A percentile compares a stretch with the other conserved stretches of the same genome.
phyloP scores from a whole-genome alignment of 2,797 vertebrate species.

The Ctenochaetus hawaiiensis region DNA sequence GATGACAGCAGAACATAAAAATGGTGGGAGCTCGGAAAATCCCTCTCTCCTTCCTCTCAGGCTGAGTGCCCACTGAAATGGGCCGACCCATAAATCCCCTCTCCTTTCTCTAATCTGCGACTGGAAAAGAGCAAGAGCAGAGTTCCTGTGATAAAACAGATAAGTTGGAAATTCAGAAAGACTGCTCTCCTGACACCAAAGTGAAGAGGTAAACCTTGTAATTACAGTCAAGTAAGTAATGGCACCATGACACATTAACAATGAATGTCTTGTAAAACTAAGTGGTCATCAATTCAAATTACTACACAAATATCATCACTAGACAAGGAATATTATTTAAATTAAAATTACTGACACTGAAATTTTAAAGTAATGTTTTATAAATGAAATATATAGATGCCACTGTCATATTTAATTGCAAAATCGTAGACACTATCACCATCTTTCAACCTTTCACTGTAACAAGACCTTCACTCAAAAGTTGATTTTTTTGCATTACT shows the following conservation, averaged over 20 bases:
- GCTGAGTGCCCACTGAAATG: constrained; percentile 38
- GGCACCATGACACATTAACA: background rate
- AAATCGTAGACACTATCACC: too few species aligned
- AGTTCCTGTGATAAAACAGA: constrained; percentile 20
- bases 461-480: too few species aligned
- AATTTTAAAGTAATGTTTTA: too few species aligned
- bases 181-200: background rate
- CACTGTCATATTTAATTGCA: too few species aligned
- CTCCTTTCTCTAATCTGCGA: constrained; percentile 35
- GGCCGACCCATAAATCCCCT: constrained; percentile 22
- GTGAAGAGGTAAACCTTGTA: too few species aligned
- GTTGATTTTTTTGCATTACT: too few species aligned
- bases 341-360: too few species aligned
- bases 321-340: background rate
- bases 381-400: too few species aligned
- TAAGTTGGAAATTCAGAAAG: background rate
- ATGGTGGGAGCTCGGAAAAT: constrained; percentile 16
- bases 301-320: background rate
- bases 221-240: too few species aligned
- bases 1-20: constrained; percentile 16
- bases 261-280: background rate
- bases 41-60: constrained; percentile 31
- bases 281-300: background rate
- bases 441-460: too few species aligned
- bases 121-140: background rate